Conservation (phyloP, 2,888 invertebrate genomes). For the Orthonychiurus folsomi region DNA sequence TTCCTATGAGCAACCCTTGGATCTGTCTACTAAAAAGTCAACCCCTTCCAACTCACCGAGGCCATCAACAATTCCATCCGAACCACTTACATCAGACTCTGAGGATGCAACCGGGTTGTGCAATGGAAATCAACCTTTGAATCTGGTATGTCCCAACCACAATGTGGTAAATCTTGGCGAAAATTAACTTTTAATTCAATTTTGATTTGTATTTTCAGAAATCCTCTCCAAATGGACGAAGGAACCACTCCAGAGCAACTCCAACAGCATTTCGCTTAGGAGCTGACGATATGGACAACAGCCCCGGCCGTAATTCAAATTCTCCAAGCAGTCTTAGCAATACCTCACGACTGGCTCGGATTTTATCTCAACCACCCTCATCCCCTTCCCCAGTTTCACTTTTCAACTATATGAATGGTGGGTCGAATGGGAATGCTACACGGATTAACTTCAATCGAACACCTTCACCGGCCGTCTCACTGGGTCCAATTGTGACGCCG, state of each 20-base stretch:
- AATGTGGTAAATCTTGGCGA: neutral
- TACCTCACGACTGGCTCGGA: conserved; percentile 46
- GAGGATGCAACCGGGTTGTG: conserved; percentile 45
- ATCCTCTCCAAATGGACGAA: conserved; percentile 6
- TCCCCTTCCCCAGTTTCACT: conserved; percentile 32
- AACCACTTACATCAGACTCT: conserved; percentile 51
- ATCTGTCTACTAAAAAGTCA: conserved; percentile 76
- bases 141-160: conserved; percentile 30
- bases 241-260: neutral
- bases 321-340: conserved; percentile 14
- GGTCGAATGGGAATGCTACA: conserved; percentile 16
- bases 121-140: conserved; percentile 36
- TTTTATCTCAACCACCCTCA: conserved; percentile 46
- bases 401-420: conserved; percentile 12
- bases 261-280: neutral
- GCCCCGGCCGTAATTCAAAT: conserved; percentile 1
- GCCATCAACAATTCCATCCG: conserved; percentile 44
- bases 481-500: conserved; percentile 35
- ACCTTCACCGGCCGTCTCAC: conserved; percentile 42
- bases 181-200: neutral
- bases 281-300: neutral
- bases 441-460: conserved; percentile 28
- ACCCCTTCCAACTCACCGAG: conserved; percentile 55
- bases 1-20: conserved; percentile 69
- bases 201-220: conserved; percentile 7